These are phyloP conservation scores for Panorpa germanica DNA, from an alignment of 2,888 invertebrate genomes.

Conservation along the genomic window DNA sequence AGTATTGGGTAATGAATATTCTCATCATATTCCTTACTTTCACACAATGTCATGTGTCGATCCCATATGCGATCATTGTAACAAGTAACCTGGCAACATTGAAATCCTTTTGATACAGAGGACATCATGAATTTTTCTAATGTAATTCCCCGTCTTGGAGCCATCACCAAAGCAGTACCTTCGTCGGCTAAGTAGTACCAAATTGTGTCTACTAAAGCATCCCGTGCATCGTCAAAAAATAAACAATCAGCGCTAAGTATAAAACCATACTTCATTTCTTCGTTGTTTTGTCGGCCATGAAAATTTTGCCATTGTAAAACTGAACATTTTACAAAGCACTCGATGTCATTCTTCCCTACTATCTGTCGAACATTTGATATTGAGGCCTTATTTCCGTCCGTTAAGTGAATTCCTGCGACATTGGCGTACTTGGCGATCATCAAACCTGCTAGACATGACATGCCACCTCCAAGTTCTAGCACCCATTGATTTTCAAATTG, in stretches of 20 bases:
- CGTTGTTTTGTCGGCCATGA: constrained; percentile 17
- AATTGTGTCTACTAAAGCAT: constrained; percentile 45
- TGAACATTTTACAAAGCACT: constrained; percentile 29
- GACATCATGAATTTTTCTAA: constrained; percentile 45
- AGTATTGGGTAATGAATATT: constrained; percentile 54
- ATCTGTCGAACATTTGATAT: constrained; percentile 52
- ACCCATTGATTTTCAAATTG: constrained; percentile 46
- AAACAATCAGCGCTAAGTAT: constrained; percentile 64
- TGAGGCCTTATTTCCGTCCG: constrained; percentile 61
- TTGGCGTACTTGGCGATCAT: constrained; percentile 46
- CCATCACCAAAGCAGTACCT: constrained; percentile 55
- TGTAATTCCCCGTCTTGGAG: constrained; percentile 53
- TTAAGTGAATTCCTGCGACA: constrained; percentile 42
- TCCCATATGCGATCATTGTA: constrained; percentile 51
- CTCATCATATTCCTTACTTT: constrained; percentile 39
- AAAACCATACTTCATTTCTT: constrained; percentile 38
- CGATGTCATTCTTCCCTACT: constrained; percentile 40
- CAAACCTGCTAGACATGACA: constrained; percentile 66
- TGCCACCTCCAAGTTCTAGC: constrained; percentile 66
- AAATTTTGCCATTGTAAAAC: constrained; percentile 35
- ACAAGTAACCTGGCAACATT: constrained; percentile 31
- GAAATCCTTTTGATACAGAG: constrained; percentile 36
- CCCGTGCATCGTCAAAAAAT: constrained; percentile 55
- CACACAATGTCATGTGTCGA: constrained; percentile 37
- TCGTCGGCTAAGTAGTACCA: constrained; percentile 35